Evolutionary conservation across 2,888 invertebrate genomes (phyloP).

Genomic region (Crematogaster levior): DNA sequence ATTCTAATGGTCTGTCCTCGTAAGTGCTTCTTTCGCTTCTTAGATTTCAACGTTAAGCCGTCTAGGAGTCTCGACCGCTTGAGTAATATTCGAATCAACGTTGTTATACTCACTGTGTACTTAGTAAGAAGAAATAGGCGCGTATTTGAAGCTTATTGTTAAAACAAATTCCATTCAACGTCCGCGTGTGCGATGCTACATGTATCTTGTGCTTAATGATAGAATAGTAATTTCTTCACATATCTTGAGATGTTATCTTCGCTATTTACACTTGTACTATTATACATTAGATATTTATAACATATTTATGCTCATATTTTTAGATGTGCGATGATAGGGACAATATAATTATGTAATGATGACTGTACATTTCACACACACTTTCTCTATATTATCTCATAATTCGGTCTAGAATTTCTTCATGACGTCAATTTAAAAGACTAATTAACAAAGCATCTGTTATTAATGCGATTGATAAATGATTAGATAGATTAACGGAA

Average conservation of each 20-base stretch:
- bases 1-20: not conserved
- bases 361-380: not conserved
- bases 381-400: not conserved
- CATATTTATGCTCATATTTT: not conserved
- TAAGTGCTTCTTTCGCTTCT: not conserved
- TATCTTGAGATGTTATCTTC: not conserved
- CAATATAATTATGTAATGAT: not conserved
- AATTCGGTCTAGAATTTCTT: not conserved
- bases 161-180: not conserved
- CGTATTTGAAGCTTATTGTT: not conserved
- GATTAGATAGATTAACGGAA: not conserved
- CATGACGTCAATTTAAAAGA: not conserved
- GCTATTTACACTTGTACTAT: not conserved
- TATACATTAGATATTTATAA: no score
- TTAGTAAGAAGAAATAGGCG: not conserved
- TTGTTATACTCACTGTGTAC: not conserved
- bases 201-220: not conserved
- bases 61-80: not conserved
- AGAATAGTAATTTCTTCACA: not conserved
- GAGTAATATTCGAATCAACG: not conserved
- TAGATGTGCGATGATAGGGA: not conserved
- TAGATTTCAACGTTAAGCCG: not conserved
- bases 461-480: slow-evolving; percentile 1
- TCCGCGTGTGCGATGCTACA: not conserved
- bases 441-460: not conserved